Conservation (phyloP, 2,888 invertebrate species). For the Tenthredo notha region DNA sequence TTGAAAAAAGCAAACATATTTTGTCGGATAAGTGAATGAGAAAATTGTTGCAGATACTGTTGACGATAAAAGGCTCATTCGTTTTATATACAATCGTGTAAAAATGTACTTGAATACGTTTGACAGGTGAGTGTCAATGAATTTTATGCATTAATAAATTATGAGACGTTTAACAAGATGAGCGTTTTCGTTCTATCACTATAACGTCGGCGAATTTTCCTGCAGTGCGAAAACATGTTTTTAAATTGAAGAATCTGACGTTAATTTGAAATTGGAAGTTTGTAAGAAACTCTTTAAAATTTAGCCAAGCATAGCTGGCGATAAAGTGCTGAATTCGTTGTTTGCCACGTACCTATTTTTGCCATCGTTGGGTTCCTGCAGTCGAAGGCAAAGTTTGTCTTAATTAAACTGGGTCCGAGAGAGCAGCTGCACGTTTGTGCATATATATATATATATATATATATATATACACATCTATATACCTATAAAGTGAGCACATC, state of each 20-base stretch:
- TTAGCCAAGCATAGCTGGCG: neutral
- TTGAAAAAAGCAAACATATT: neutral
- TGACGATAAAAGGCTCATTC: neutral
- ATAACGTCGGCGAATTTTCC: neutral
- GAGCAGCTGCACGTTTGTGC: neutral
- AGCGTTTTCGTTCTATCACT: neutral
- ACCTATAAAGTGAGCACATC: neutral
- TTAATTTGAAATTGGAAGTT: conserved; percentile 2
- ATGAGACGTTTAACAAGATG: neutral
- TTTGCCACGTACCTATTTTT: conserved; percentile 28
- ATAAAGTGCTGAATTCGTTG: conserved; percentile 31
- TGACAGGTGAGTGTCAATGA: neutral
- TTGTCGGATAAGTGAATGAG: neutral
- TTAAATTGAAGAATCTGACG: neutral
- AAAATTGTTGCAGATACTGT: neutral
- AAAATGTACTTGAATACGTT: neutral
- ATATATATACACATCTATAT: neutral
- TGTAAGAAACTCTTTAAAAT: conserved; percentile 1
- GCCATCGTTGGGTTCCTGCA: neutral
- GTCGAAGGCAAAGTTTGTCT: conserved; percentile 24
- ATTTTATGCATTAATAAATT: neutral
- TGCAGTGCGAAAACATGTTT: conserved; percentile 5
- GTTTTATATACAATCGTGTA: neutral
- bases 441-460: neutral
- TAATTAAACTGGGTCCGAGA: conserved; percentile 23